A percentile compares a stretch with the other conserved stretches of the same genome.
phyloP scores from a whole-genome alignment of 2,113 vertebrate species.

The Tragelaphus scriptus region DNA sequence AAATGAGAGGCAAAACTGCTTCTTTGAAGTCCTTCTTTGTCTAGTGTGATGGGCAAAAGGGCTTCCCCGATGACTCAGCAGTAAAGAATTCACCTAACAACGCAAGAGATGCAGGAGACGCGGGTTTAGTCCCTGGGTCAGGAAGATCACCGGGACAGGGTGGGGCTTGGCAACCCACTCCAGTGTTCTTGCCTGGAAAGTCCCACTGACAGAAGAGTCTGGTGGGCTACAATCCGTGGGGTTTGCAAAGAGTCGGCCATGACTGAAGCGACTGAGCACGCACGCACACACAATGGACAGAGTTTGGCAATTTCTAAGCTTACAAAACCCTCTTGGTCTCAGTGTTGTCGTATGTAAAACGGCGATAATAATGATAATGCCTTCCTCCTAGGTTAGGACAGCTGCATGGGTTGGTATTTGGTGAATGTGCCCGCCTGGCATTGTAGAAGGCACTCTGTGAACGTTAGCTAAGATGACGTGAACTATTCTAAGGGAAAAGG shows the following conservation, averaged over 20 bases:
- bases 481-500: not conserved
- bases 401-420: not conserved
- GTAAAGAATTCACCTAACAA: not conserved
- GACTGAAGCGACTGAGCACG: fast-evolving
- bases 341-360: not conserved
- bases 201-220: fast-evolving
- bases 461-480: not conserved
- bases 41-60: not conserved
- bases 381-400: not conserved
- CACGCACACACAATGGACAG: not conserved
- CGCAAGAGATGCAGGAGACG: not conserved
- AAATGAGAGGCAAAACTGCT: not conserved
- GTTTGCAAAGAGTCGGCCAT: not conserved
- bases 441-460: not conserved
- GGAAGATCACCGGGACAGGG: not conserved
- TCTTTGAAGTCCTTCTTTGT: not conserved
- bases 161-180: not conserved
- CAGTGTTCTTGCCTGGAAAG: not conserved
- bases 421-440: not conserved
- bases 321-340: not conserved
- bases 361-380: not conserved
- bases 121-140: not conserved
- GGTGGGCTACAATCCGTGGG: not conserved
- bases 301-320: not conserved
- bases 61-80: not conserved